phyloP scores from a whole-genome alignment of 2,113 vertebrate species.

The Hippoglossus stenolepis region DNA sequence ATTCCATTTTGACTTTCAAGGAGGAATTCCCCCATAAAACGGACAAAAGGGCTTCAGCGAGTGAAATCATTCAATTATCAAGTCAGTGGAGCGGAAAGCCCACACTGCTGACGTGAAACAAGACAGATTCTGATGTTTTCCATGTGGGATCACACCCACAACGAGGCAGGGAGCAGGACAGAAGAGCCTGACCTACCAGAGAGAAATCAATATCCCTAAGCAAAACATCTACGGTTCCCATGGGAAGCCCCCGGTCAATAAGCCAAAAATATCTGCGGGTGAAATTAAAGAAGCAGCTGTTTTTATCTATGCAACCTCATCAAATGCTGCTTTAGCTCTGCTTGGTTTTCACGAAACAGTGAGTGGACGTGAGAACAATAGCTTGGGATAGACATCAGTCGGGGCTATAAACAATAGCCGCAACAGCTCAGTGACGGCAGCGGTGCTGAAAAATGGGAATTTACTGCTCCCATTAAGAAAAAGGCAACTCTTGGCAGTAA shows the following conservation, averaged over 20 bases:
- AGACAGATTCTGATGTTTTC: constrained; percentile 61
- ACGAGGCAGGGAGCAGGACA: constrained; percentile 30
- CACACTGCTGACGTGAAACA: constrained; percentile 27
- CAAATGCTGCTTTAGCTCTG: constrained; percentile 16
- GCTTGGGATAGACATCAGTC: constrained; percentile 16
- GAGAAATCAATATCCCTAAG: constrained; percentile 62
- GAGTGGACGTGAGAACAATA: constrained; percentile 9
- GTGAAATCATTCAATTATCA: constrained; percentile 40
- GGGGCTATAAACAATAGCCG: constrained; percentile 12
- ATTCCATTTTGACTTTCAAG: not conserved
- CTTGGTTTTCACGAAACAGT: constrained; percentile 7
- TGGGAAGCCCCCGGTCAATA: constrained; percentile 40
- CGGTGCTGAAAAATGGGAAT: constrained; percentile 1
- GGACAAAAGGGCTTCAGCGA: constrained; percentile 3
- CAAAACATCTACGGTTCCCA: constrained; percentile 47
- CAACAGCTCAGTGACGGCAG: not conserved
- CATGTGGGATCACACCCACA: constrained; percentile 32
- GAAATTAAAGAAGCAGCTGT: constrained; percentile 41
- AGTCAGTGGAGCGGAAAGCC: constrained; percentile 26
- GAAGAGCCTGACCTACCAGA: constrained; percentile 18
- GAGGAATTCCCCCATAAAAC: constrained; percentile 6
- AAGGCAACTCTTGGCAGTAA: constrained; percentile 11
- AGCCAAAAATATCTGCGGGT: constrained; percentile 60
- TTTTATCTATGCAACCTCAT: constrained; percentile 27
- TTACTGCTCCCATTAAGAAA: constrained; percentile 33